Percentiles rank a stretch among this genome's conserved stretches.
Evolutionary conservation across 2,113 vertebrate species (phyloP).

Genomic region (Butastur rufipennis): DNA sequence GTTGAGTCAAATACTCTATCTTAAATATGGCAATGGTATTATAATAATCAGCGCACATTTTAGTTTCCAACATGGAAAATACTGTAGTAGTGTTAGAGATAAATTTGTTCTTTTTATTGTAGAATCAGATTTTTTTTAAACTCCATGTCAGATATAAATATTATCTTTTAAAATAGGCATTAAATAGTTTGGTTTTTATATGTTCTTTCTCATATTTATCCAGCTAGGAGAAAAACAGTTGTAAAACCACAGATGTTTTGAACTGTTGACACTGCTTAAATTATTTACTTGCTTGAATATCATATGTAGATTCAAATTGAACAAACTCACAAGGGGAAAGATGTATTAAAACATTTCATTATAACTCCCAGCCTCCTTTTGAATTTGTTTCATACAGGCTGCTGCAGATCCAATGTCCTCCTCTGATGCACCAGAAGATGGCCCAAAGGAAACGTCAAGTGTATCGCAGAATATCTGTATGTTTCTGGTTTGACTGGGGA

Average conservation of each 20-base stretch:
- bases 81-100: neutral
- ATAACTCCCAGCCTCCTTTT: neutral
- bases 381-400: slow-evolving; percentile 59
- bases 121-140: neutral
- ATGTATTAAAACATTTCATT: neutral
- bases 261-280: neutral
- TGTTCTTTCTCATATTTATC: neutral
- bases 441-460: slow-evolving; percentile 56
- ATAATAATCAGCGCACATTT: neutral
- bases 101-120: neutral
- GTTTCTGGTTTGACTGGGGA: slow-evolving; percentile 52
- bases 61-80: neutral
- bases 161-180: neutral
- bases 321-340: neutral
- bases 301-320: neutral
- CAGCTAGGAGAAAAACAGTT: neutral
- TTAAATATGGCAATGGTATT: neutral
- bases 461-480: slow-evolving; percentile 74
- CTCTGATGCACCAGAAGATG: slow-evolving; percentile 54
- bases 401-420: slow-evolving; percentile 33
- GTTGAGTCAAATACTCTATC: neutral
- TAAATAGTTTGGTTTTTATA: neutral
- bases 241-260: neutral
- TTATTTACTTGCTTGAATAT: neutral
- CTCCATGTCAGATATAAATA: neutral